Conservation (phyloP, 2,113 vertebrate genomes). For the Cardinalis cardinalis region DNA sequence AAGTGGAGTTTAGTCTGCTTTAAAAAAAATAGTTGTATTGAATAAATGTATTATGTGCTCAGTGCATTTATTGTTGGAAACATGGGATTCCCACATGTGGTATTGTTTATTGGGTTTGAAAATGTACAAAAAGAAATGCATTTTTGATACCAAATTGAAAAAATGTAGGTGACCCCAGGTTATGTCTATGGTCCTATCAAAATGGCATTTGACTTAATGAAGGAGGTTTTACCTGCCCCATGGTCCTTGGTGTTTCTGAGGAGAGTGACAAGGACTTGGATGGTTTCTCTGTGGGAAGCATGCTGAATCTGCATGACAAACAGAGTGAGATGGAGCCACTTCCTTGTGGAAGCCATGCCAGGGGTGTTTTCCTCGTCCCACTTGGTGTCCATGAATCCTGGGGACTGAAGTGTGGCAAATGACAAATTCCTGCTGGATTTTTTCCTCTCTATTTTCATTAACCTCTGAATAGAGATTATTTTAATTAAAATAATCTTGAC, state of each 20-base stretch:
- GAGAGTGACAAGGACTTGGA: neutral
- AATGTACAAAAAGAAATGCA: neutral
- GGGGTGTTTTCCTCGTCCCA: neutral
- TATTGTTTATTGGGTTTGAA: neutral
- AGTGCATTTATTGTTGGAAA: constrained; percentile 6
- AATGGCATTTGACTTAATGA: neutral
- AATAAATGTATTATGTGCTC: neutral
- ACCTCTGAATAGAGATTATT: constrained; percentile 18
- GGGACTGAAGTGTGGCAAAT: neutral
- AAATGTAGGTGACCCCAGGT: neutral
- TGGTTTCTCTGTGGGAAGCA: neutral
- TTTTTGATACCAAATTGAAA: neutral
- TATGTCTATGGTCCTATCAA: neutral
- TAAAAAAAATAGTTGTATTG: neutral
- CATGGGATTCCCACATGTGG: neutral
- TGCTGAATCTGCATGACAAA: neutral
- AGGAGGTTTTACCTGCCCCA: neutral
- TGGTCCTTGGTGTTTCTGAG: neutral
- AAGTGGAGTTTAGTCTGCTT: neutral
- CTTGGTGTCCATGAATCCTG: neutral
- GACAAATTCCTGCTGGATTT: neutral
- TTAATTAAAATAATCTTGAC: constrained; percentile 50
- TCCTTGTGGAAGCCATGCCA: neutral
- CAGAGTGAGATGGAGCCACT: neutral
- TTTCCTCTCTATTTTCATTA: constrained; percentile 30